Evolutionary conservation across 2,888 invertebrate species (phyloP).

Genomic region (Serripes groenlandicus): DNA sequence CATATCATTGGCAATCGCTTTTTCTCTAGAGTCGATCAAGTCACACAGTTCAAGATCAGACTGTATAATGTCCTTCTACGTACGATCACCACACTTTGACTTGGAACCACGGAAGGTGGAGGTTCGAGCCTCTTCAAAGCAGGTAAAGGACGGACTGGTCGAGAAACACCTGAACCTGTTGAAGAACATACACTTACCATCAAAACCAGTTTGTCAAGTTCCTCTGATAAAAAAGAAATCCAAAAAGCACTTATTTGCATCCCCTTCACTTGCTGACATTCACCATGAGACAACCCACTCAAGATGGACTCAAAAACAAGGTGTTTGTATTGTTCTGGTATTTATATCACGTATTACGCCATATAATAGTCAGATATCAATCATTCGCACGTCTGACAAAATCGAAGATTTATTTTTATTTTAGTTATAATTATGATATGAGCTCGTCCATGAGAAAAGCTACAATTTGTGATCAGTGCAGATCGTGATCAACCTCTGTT

Average conservation of each 20-base stretch:
- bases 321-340: no score
- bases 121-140: constrained; percentile 29
- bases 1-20: background rate
- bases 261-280: constrained; percentile 3
- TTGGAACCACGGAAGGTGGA: constrained; percentile 16
- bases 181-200: background rate
- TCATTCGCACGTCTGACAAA: no score
- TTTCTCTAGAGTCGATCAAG: constrained; percentile 23
- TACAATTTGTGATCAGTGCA: no score
- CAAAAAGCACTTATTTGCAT: constrained; percentile 4
- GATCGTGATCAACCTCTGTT: no score
- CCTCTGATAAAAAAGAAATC: background rate
- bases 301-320: constrained; percentile 8
- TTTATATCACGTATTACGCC: no score
- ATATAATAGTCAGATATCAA: no score
- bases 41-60: constrained; percentile 21
- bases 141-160: constrained; percentile 31
- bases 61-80: constrained; percentile 30
- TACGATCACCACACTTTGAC: constrained; percentile 5
- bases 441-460: no score
- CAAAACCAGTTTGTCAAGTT: constrained; percentile 2
- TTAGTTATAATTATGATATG: no score
- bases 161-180: constrained; percentile 10
- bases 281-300: background rate
- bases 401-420: no score